Evolutionary conservation across 2,888 invertebrate genomes (phyloP), one percentile per base, ranked within the genome.

Genomic region (Platycnemis pennipes): DNA sequence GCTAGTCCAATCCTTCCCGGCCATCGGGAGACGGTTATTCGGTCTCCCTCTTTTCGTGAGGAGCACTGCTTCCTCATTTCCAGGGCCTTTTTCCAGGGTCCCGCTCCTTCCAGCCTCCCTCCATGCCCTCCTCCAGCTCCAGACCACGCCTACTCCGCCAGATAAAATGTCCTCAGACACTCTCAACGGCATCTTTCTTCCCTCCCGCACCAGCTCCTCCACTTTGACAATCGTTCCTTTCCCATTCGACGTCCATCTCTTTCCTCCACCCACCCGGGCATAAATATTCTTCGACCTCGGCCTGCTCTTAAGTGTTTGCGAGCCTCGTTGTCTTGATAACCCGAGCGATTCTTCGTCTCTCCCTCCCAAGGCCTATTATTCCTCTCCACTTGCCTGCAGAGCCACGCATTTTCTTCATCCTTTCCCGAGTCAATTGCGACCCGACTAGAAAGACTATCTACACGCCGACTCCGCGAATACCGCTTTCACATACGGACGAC

Each of bases 241-340:
- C 46, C 87, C 45, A 87, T 87, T 87, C 46, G n/a, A n/a, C 8
- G 44, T 46, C 26, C 44, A 3, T 46, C 45, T 42, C 26, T 45
- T 22, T 16, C 87, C 37, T n/a, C 26, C 13, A 13, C 87, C 46
- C 87, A 26, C 45, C 46, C 26, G 26, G 77, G 37, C 77, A 77
- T 77, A 77, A 77, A 77, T 77, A 77, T 77, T 77, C 77, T 77
- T 77, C 77, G 77, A 77, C 37, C 77, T 77, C 77, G 77, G 77
- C 77, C 77, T 77, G 31, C 77, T 77, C 77, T 77, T 77, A 77
- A 77, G 77, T 77, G 77, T 77, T 77, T 77, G 77, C 13, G 8
- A 8, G 77, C 37, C 77, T 37, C 37, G 8, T 22, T 37, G 77
- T 13, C 77, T 77, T 37, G 77, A 77, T 77, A 77, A 37, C 77